phyloP scores from a whole-genome alignment of 2,113 vertebrate species.

The Turnix velox region DNA sequence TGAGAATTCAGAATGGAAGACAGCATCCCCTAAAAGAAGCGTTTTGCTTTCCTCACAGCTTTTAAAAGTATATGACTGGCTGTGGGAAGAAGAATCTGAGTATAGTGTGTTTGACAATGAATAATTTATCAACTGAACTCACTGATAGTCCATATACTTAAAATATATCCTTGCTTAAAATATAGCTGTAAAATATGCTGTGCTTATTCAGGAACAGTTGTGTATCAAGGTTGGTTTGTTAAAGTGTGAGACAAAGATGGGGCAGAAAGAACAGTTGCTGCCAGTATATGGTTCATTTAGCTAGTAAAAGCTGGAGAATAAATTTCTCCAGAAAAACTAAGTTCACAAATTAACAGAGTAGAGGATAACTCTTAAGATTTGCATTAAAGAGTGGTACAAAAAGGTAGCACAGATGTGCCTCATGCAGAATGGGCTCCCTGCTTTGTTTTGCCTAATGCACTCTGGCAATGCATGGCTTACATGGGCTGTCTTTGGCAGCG shows the following conservation, averaged over 20 bases:
- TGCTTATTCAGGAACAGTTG: neutral
- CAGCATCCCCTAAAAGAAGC: neutral
- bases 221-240: neutral
- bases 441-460: neutral
- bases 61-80: neutral
- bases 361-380: neutral
- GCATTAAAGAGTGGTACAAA: neutral
- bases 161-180: neutral
- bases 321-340: neutral
- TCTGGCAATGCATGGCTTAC: neutral
- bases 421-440: neutral
- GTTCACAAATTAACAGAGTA: neutral
- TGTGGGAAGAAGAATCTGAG: neutral
- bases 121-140: neutral
- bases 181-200: neutral
- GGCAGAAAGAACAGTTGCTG: neutral
- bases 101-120: neutral
- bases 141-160: neutral
- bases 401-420: neutral
- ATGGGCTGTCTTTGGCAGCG: neutral
- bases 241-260: neutral
- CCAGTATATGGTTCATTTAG: neutral
- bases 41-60: neutral
- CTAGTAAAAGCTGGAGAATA: neutral
- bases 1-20: neutral